These are phyloP conservation scores for Heliangelus exortis DNA, from an alignment of 2,797 vertebrate genomes.

Conservation along the genomic window DNA sequence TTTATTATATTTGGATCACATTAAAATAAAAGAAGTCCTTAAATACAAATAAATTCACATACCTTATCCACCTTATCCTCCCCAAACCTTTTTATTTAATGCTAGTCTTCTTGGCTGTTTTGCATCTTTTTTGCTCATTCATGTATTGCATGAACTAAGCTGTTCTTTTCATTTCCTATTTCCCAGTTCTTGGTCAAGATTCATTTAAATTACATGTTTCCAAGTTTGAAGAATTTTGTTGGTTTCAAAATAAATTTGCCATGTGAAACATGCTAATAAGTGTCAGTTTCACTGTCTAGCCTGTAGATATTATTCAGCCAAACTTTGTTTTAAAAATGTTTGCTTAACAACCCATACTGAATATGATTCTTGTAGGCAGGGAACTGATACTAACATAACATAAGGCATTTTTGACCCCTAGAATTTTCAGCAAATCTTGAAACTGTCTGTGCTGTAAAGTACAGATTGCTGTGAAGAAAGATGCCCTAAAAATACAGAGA, in stretches of 20 bases:
- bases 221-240: constrained; percentile 11
- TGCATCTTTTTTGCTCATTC: not conserved
- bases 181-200: constrained; percentile 42
- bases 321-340: not conserved
- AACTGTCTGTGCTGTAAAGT: not conserved
- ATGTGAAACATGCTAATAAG: not conserved
- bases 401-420: not conserved
- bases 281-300: not conserved
- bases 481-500: not conserved
- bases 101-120: not conserved
- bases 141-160: not conserved
- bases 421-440: not conserved
- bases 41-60: not conserved
- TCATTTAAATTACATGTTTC: constrained; percentile 39
- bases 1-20: not conserved
- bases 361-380: not conserved
- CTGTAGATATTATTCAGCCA: not conserved
- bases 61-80: not conserved
- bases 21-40: not conserved
- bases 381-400: not conserved
- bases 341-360: not conserved
- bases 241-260: constrained; percentile 12
- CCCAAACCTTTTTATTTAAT: not conserved
- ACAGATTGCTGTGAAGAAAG: not conserved
- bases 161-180: constrained; percentile 27